A percentile compares a stretch with the other conserved stretches of the same genome.
phyloP scores from a whole-genome alignment of 1,140 invertebrate species.

The Diabrotica virgifera region DNA sequence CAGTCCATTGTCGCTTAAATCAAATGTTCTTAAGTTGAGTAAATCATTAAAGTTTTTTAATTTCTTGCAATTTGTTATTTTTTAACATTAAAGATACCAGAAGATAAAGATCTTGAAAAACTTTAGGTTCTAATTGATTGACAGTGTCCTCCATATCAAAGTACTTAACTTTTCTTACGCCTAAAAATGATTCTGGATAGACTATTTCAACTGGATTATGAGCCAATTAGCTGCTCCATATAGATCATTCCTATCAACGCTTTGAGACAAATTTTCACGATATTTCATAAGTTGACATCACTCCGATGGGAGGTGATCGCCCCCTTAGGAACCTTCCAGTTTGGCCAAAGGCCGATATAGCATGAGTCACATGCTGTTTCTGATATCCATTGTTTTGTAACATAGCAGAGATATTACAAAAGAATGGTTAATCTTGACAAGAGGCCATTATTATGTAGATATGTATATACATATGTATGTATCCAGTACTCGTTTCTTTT shows the following conservation, averaged over 20 bases:
- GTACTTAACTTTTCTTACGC: slow-evolving; percentile 35
- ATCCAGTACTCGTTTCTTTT: not conserved
- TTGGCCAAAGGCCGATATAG: too few species aligned
- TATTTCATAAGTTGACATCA: too few species aligned
- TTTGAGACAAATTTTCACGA: slow-evolving; percentile 28
- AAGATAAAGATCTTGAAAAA: slow-evolving; percentile 20
- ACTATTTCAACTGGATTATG: slow-evolving; percentile 38
- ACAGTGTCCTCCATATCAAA: slow-evolving; percentile 23
- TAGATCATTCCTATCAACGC: slow-evolving; percentile 43
- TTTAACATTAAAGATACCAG: slow-evolving; percentile 30
- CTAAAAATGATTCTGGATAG: slow-evolving; percentile 35
- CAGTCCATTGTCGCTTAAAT: slow-evolving; percentile 61
- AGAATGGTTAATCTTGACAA: too few species aligned
- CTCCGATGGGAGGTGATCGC: too few species aligned
- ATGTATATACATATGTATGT: not conserved
- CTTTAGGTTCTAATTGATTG: slow-evolving; percentile 1
- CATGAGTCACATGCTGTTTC: too few species aligned
- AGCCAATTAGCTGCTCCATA: slow-evolving; percentile 35
- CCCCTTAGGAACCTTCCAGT: too few species aligned
- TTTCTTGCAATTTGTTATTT: slow-evolving; percentile 35
- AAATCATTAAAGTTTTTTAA: slow-evolving; percentile 41
- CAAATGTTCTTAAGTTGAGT: slow-evolving; percentile 50
- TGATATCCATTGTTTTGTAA: too few species aligned
- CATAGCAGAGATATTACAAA: too few species aligned
- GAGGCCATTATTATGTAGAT: not conserved